Conservation (phyloP, 2,113 vertebrate species). For the Dermatemys mawii region DNA sequence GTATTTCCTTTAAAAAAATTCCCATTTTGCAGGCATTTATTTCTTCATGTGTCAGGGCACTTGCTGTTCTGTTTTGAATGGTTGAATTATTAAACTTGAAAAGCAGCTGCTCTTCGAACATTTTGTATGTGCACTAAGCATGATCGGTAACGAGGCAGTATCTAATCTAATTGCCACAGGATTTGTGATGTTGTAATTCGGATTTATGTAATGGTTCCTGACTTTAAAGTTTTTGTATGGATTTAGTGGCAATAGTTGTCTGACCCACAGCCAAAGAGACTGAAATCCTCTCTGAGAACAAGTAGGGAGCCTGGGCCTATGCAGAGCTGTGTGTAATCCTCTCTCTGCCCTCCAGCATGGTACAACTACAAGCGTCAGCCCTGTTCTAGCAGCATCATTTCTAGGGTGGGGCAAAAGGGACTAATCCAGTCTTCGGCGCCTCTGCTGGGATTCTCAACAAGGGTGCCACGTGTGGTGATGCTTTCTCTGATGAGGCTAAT, state of each 20-base stretch:
- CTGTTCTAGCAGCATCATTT: background rate
- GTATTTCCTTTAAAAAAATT: background rate
- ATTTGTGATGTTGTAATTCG: background rate
- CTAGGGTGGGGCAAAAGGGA: background rate
- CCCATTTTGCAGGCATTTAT: background rate
- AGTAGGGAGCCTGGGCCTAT: rapidly evolving
- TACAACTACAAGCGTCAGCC: background rate
- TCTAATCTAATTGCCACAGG: slow-evolving; percentile 48
- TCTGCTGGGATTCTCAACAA: background rate
- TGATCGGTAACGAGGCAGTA: slow-evolving; percentile 58
- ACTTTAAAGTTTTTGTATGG: background rate
- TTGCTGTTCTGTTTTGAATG: slow-evolving; percentile 22
- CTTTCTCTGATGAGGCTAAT: background rate
- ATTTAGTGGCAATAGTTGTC: background rate
- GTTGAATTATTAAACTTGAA: slow-evolving; percentile 66
- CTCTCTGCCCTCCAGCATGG: background rate
- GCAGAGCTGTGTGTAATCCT: background rate
- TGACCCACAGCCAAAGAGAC: background rate
- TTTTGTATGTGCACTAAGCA: slow-evolving; percentile 42
- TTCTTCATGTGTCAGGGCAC: slow-evolving; percentile 43
- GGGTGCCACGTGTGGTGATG: background rate
- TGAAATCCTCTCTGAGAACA: background rate
- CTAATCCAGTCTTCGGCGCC: background rate
- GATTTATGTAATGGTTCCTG: background rate
- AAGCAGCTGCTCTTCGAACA: slow-evolving; percentile 61